phyloP scores from a whole-genome alignment of 2,888 invertebrate genomes.

The Enchytraeus crypticus region DNA sequence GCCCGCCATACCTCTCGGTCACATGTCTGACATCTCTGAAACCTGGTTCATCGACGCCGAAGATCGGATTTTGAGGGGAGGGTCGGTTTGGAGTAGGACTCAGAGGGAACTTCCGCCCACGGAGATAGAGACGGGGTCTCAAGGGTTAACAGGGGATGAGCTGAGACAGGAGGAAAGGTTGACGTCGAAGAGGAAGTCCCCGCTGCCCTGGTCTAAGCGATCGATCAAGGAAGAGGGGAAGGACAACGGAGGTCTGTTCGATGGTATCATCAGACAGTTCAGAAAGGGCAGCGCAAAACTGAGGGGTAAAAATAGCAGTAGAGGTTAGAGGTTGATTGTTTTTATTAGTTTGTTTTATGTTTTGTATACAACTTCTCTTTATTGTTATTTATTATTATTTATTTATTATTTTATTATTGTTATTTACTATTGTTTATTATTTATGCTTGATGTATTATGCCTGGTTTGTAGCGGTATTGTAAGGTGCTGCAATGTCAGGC shows the following conservation, averaged over 20 bases:
- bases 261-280: conserved; percentile 19
- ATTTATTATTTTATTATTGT: too few relatives aligned
- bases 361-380: too few relatives aligned
- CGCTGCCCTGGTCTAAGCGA: conserved; percentile 12
- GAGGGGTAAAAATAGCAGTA: conserved; percentile 12
- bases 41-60: background rate
- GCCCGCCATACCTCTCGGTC: background rate
- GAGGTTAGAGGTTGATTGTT: too few relatives aligned
- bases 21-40: background rate
- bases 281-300: conserved; percentile 16
- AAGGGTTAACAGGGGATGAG: background rate
- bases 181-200: conserved; percentile 10
- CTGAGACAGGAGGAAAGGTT: too few relatives aligned
- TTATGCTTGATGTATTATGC: too few relatives aligned
- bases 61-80: background rate
- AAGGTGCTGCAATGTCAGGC: too few relatives aligned
- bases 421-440: too few relatives aligned
- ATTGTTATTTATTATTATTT: too few relatives aligned
- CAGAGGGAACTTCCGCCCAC: background rate
- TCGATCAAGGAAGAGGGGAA: conserved; percentile 7
- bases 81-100: background rate
- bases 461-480: too few relatives aligned
- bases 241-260: conserved; percentile 20
- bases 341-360: too few relatives aligned
- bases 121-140: background rate